Conservation (phyloP, 2,113 vertebrate species). For the Caranx ignobilis region DNA sequence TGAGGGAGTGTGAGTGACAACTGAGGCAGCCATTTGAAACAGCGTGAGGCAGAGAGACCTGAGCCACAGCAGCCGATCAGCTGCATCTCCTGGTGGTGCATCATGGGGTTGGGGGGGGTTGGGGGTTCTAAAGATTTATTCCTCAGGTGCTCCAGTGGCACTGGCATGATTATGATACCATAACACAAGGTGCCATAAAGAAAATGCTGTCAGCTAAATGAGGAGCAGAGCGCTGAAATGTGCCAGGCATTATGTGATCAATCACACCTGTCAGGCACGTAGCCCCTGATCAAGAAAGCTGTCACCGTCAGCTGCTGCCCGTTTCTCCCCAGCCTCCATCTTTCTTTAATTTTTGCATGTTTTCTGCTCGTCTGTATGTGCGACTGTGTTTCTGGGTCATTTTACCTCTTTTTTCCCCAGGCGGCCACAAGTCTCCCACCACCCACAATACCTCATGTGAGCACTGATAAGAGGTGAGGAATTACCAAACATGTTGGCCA, state of each 20-base stretch:
- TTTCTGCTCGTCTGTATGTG: slow-evolving; percentile 2
- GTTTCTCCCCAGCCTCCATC: slow-evolving; percentile 1
- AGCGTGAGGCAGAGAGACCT: slow-evolving; percentile 7
- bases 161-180: slow-evolving; percentile 76
- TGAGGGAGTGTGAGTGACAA: slow-evolving; percentile 59
- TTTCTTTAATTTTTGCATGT: background rate
- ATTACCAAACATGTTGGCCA: slow-evolving; percentile 69
- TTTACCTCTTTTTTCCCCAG: slow-evolving; percentile 49
- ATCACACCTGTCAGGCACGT: slow-evolving; percentile 70
- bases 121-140: slow-evolving; percentile 72
- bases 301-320: slow-evolving; percentile 62
- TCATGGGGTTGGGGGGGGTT: slow-evolving; percentile 5
- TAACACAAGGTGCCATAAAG: slow-evolving; percentile 79
- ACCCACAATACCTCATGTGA: slow-evolving; percentile 72
- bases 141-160: slow-evolving; percentile 36
- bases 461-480: slow-evolving; percentile 76
- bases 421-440: slow-evolving; percentile 50
- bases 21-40: slow-evolving; percentile 37
- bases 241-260: slow-evolving; percentile 67
- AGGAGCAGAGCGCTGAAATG: slow-evolving; percentile 67
- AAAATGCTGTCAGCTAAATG: slow-evolving; percentile 79
- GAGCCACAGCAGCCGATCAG: background rate
- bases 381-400: slow-evolving; percentile 47
- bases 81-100: slow-evolving; percentile 21
- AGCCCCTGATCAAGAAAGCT: slow-evolving; percentile 59